These are phyloP conservation scores for Pseudorasbora parva DNA, from an alignment of 2,113 vertebrate genomes.

Conservation along the genomic window DNA sequence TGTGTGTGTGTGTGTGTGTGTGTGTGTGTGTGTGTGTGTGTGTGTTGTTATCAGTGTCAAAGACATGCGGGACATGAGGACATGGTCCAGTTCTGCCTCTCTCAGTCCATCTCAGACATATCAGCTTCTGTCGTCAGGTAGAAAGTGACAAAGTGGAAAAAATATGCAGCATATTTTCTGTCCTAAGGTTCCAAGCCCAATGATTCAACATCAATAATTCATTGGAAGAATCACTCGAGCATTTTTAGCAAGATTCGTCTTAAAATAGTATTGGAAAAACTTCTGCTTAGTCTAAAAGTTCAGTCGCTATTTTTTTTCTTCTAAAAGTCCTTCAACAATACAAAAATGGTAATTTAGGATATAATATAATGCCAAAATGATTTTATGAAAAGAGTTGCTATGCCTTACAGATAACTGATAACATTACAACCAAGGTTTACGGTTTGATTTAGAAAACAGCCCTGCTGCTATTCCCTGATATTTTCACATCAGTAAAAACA, in stretches of 20 bases:
- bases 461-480: not conserved
- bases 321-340: too few relatives aligned
- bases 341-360: too few relatives aligned
- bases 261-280: too few relatives aligned
- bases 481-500: not conserved
- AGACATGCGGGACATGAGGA: constrained; percentile 2
- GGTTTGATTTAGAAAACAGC: not conserved
- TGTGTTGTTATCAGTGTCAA: constrained; percentile 11
- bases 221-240: too few relatives aligned
- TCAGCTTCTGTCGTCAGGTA: not conserved
- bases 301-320: too few relatives aligned
- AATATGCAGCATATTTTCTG: not conserved
- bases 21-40: constrained; percentile 21
- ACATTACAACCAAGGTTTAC: not conserved
- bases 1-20: constrained; percentile 14
- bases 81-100: not conserved
- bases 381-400: not conserved
- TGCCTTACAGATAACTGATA: not conserved
- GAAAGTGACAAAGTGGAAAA: not conserved
- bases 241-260: too few relatives aligned
- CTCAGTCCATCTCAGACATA: constrained; percentile 4
- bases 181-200: not conserved
- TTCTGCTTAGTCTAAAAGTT: too few relatives aligned
- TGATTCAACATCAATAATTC: too few relatives aligned
- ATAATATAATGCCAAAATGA: too few relatives aligned